Evolutionary conservation across 1,140 invertebrate genomes (phyloP).

Genomic region (Oncopeltus fasciatus): DNA sequence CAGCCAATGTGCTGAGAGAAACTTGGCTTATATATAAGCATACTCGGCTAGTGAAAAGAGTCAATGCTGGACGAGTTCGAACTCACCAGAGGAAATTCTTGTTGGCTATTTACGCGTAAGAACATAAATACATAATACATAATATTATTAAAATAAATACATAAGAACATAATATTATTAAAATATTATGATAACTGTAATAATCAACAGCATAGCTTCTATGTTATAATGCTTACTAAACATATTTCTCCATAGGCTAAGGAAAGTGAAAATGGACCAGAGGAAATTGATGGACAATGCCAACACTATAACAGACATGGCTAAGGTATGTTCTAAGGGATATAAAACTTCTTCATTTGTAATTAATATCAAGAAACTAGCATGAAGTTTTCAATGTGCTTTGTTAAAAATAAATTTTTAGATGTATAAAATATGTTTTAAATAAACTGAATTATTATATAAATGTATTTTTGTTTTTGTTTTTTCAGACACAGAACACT

Average conservation of each 20-base stretch:
- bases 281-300: conserved; percentile 98
- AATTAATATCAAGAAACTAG: background rate
- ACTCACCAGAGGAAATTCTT: conserved; percentile 99
- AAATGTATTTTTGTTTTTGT: conserved; percentile 1
- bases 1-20: conserved; percentile 96
- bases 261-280: conserved; percentile 99
- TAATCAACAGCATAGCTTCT: no score
- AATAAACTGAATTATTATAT: no score
- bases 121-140: no score
- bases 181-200: no score
- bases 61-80: conserved; percentile 86
- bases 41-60: conserved; percentile 92
- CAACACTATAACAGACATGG: conserved; percentile 98
- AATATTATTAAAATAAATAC: conserved; percentile 19
- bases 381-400: background rate
- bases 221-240: no score
- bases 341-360: background rate
- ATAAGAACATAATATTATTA: background rate
- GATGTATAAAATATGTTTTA: no score
- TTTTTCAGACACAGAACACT: conserved; percentile 84
- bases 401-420: background rate
- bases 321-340: conserved; percentile 95
- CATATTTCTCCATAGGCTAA: conserved; percentile 73
- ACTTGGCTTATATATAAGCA: conserved; percentile 99
- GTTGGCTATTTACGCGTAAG: conserved; percentile 98